These are phyloP conservation scores for Phrixothrix hirtus DNA, from an alignment of 2,888 invertebrate species.

Conservation along the genomic window DNA sequence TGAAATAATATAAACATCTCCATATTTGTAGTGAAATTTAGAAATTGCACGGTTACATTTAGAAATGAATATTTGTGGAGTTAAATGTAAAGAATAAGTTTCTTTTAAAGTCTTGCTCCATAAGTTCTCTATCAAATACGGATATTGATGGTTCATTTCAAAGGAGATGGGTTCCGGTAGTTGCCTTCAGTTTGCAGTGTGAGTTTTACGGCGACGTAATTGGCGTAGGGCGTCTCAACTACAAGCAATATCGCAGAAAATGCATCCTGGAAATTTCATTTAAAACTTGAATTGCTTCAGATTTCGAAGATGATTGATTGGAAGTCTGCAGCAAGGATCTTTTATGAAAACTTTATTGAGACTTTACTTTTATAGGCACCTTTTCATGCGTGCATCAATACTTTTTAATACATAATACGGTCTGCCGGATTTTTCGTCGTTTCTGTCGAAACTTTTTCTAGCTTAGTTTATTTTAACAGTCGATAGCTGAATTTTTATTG, in stretches of 20 bases:
- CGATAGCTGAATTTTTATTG: not conserved
- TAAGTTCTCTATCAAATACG: constrained; percentile 28
- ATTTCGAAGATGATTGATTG: constrained; percentile 35
- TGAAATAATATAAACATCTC: no score
- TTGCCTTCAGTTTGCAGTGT: constrained; percentile 32
- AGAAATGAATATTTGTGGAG: not conserved
- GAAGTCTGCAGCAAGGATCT: constrained; percentile 31
- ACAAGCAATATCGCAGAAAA: constrained; percentile 37
- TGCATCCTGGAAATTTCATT: constrained; percentile 38
- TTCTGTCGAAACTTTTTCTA: not conserved
- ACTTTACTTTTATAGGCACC: constrained; percentile 31
- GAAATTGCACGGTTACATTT: no score
- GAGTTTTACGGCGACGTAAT: constrained; percentile 36
- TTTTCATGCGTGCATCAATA: constrained; percentile 28
- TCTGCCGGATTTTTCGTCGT: constrained; percentile 16
- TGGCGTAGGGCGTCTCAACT: constrained; percentile 34
- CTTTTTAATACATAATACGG: constrained; percentile 28
- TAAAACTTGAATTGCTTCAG: constrained; percentile 38
- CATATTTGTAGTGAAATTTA: no score
- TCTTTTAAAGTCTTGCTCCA: constrained; percentile 20
- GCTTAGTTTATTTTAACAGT: not conserved
- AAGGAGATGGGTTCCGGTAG: constrained; percentile 29
- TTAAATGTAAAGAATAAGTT: constrained; percentile 1
- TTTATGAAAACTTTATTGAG: constrained; percentile 32
- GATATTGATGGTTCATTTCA: constrained; percentile 35